These are phyloP conservation scores for Sycophila texana DNA, from an alignment of 2,888 invertebrate genomes.

Conservation along the genomic window DNA sequence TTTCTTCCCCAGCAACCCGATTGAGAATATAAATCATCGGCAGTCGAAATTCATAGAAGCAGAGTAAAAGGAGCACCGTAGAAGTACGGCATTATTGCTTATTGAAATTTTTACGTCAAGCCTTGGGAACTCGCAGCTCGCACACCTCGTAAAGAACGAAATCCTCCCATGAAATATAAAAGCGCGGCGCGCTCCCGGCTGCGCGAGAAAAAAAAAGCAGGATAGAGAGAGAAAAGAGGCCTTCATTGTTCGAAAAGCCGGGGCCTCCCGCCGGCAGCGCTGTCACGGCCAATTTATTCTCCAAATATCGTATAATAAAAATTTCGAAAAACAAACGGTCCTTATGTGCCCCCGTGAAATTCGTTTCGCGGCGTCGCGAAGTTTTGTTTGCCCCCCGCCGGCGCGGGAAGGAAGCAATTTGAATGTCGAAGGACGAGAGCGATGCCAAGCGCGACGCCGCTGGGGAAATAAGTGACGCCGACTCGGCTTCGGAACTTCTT, in stretches of 20 bases:
- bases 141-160: neutral
- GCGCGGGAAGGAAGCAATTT: slow-evolving; percentile 43
- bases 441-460: slow-evolving; percentile 22
- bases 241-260: slow-evolving; percentile 22
- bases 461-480: slow-evolving; percentile 47
- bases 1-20: no score
- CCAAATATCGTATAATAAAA: slow-evolving; percentile 48
- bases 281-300: slow-evolving; percentile 47
- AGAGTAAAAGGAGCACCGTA: no score
- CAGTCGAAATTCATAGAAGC: no score
- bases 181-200: neutral
- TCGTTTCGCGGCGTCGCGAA: slow-evolving; percentile 38
- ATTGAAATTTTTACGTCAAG: slow-evolving; percentile 23
- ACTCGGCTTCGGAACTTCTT: slow-evolving; percentile 12
- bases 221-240: neutral
- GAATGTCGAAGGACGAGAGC: slow-evolving; percentile 49
- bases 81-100: neutral
- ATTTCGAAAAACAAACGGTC: slow-evolving; percentile 26
- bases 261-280: neutral
- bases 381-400: slow-evolving; percentile 36
- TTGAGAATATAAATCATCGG: no score
- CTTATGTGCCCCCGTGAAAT: neutral
- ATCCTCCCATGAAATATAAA: neutral
- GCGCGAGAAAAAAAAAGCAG: slow-evolving; percentile 8
- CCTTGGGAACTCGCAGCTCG: neutral